Percentiles rank a stretch among this genome's conserved stretches.
Evolutionary conservation across 2,888 invertebrate species (phyloP).

Genomic region (Acronicta aceris): DNA sequence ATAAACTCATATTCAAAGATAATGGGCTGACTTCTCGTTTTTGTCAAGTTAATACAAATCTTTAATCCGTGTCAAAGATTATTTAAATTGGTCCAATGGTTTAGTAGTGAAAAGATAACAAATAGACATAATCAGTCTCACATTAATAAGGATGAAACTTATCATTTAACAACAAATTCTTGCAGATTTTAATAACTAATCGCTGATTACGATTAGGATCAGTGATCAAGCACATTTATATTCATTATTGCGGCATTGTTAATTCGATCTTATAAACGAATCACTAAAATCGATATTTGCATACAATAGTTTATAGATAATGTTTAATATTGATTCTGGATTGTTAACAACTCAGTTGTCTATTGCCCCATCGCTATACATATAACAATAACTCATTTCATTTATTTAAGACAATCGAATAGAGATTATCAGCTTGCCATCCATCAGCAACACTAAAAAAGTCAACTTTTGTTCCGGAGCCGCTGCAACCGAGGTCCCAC

Average conservation of each 20-base stretch:
- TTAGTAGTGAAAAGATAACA: not conserved
- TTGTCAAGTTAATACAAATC: no score
- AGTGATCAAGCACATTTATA: not conserved
- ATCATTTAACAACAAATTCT: no score
- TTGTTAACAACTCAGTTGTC: no score
- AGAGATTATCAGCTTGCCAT: no score
- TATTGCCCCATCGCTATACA: not conserved
- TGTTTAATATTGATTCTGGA: not conserved
- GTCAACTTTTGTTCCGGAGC: no score
- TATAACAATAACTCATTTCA: no score
- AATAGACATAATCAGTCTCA: not conserved
- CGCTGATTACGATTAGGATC: not conserved
- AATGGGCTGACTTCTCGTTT: not conserved
- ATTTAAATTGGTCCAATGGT: not conserved
- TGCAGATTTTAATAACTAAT: not conserved
- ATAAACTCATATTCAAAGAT: no score
- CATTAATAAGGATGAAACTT: not conserved
- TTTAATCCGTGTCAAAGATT: no score
- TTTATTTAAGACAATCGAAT: no score
- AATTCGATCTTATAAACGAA: not conserved
- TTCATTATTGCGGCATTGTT: not conserved
- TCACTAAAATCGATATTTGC: conserved; percentile 2
- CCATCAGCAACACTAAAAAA: no score
- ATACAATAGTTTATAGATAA: conserved; percentile 10
- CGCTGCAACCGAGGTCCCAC: no score